Base-by-base conservation (phyloP, 2,888 invertebrate species). In the Ferrisia virgata region DNA sequence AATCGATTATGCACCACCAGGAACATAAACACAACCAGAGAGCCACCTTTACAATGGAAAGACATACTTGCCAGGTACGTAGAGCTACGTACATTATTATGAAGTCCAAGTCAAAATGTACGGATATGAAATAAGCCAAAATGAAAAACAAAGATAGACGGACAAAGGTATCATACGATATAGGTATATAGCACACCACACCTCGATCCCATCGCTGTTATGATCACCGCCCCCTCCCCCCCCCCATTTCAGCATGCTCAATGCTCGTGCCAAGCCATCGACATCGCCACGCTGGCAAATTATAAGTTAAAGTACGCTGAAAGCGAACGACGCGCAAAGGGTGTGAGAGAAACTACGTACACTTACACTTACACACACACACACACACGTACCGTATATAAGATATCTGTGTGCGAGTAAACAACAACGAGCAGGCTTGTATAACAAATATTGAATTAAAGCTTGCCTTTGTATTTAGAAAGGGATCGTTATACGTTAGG, bases 381-480 rank as follows among this genome's bases (percentile, higher is more conserved):
- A 11, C 6, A 11, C 39, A 8, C 39, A 11, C 6, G 6, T 39
- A 8, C 11, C 39, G 53, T n/a, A 18, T 36, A 36, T 36, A 36
- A 11, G 22, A 79, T 9, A 79, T 40, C 31, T 79, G 79, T 79
- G 79, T 43, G 43, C 36, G 36, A 79, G 79, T 79, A 43, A 79
- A 79, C 79, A 79, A 79, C 43, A 43, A 79, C 43, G 25, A 43
- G 43, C 28, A 79, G 79, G 79, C 79, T 79, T 79, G 79, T 79
- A 79, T 43, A 79, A 79, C 79, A 79, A 79, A 79, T 79, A 79
- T 79, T 79, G 79, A 79, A 79, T 79, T 79, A 79, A 79, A 79
- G 79, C 79, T 79, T n/a, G 79, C 79, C 43, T 79, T 79, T 79
- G 72, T 76, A 76, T 76, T 76, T 76, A 76, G 72, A 69, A 64